Evolutionary conservation across 2,113 vertebrate genomes (phyloP).

Genomic region (Ailuropoda melanoleuca): DNA sequence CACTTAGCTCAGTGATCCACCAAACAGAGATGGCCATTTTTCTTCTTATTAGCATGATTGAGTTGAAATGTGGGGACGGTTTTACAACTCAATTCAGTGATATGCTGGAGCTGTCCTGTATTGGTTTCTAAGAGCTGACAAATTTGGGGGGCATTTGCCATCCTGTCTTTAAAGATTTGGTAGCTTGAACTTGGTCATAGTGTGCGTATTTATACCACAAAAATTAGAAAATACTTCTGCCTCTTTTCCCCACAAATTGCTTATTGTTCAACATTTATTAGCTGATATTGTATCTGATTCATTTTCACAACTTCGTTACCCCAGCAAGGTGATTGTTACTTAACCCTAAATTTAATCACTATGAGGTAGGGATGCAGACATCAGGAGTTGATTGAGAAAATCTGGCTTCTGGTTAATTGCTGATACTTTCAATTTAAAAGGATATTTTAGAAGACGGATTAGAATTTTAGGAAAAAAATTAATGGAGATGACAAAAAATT

Average conservation of each 20-base stretch:
- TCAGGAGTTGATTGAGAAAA: background rate
- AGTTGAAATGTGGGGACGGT: background rate
- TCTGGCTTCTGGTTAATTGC: background rate
- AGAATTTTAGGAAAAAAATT: constrained; percentile 12
- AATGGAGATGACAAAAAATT: background rate
- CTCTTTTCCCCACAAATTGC: background rate
- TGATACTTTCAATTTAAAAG: background rate
- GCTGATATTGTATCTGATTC: background rate
- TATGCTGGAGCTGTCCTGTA: background rate
- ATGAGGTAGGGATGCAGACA: background rate
- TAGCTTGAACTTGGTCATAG: background rate
- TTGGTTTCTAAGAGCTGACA: background rate
- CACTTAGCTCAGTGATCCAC: background rate
- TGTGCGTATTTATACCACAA: background rate
- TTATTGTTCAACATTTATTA: background rate
- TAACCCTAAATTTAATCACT: background rate
- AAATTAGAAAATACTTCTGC: background rate
- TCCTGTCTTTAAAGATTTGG: background rate
- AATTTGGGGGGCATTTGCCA: background rate
- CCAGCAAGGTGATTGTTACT: background rate
- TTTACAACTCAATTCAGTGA: background rate
- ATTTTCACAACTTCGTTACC: background rate
- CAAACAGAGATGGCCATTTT: background rate
- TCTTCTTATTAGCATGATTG: background rate
- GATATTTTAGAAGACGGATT: background rate